Conservation (phyloP, 2,113 vertebrate genomes). For the Urocitellus parryii region DNA sequence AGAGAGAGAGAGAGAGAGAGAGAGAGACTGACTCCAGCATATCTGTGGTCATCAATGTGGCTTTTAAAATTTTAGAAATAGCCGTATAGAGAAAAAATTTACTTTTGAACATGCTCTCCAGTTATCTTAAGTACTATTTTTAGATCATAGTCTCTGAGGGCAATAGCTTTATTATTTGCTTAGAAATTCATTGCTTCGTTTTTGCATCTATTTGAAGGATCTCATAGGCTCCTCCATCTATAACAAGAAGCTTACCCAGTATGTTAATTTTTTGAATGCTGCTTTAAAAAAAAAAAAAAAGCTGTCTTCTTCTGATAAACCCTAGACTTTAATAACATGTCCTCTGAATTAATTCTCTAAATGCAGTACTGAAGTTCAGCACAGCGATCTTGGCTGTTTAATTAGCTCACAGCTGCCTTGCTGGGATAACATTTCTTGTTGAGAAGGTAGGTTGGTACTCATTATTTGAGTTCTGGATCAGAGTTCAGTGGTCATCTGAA, state of each 20-base stretch:
- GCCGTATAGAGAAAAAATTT: constrained; percentile 60
- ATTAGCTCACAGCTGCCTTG: constrained; percentile 72
- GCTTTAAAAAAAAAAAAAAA: constrained; percentile 43
- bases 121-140: constrained; percentile 56
- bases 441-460: constrained; percentile 41
- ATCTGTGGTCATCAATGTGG: constrained; percentile 24
- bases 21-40: neutral
- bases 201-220: constrained; percentile 62
- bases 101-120: constrained; percentile 58
- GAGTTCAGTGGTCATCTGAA: constrained; percentile 62
- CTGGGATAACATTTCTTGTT: constrained; percentile 68
- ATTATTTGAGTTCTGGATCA: constrained; percentile 66
- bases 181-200: constrained; percentile 64
- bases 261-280: constrained; percentile 78
- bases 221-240: constrained; percentile 55
- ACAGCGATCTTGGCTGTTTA: constrained; percentile 46
- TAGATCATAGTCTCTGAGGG: constrained; percentile 49
- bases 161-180: constrained; percentile 67
- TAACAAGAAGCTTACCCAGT: constrained; percentile 69
- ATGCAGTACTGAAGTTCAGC: constrained; percentile 67
- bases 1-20: neutral
- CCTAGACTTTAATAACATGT: constrained; percentile 68
- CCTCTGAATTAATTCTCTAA: constrained; percentile 73
- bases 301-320: constrained; percentile 76
- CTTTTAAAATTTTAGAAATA: constrained; percentile 66